These are phyloP conservation scores for Archips xylosteana DNA, from an alignment of 2,888 invertebrate genomes.

Conservation along the genomic window DNA sequence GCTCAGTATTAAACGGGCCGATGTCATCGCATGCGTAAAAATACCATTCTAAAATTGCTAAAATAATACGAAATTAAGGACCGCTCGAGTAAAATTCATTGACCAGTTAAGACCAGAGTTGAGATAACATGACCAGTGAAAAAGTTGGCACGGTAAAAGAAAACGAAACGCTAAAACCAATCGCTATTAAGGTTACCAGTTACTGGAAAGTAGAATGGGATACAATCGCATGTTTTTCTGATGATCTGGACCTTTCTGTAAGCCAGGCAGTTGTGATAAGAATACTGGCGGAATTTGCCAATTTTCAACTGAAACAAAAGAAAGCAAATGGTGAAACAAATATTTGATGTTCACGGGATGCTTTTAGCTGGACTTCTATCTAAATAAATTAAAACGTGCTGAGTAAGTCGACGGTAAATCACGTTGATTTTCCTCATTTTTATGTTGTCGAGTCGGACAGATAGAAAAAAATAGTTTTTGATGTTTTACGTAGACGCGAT, in stretches of 20 bases:
- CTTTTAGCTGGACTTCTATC: neutral
- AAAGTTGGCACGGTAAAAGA: neutral
- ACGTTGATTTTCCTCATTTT: neutral
- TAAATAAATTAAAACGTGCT: neutral
- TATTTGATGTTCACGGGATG: neutral
- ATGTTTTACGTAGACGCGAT: no score
- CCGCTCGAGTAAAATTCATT: no score
- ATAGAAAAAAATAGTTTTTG: no score
- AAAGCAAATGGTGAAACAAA: conserved; percentile 19
- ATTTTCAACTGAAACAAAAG: conserved; percentile 61
- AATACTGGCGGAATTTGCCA: conserved; percentile 78
- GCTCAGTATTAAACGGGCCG: no score
- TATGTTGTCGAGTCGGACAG: neutral
- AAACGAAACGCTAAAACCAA: neutral
- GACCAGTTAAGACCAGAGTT: no score
- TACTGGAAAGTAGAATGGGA: conserved; percentile 84
- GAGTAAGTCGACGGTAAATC: neutral
- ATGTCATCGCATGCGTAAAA: no score
- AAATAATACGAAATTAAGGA: no score
- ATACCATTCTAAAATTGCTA: no score
- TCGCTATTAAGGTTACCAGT: conserved; percentile 53
- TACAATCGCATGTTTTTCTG: conserved; percentile 83
- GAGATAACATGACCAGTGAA: no score
- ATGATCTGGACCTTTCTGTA: conserved; percentile 82
- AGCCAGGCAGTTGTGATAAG: conserved; percentile 88